phyloP scores from a whole-genome alignment of 2,888 invertebrate species.

The Apamea monoglypha region DNA sequence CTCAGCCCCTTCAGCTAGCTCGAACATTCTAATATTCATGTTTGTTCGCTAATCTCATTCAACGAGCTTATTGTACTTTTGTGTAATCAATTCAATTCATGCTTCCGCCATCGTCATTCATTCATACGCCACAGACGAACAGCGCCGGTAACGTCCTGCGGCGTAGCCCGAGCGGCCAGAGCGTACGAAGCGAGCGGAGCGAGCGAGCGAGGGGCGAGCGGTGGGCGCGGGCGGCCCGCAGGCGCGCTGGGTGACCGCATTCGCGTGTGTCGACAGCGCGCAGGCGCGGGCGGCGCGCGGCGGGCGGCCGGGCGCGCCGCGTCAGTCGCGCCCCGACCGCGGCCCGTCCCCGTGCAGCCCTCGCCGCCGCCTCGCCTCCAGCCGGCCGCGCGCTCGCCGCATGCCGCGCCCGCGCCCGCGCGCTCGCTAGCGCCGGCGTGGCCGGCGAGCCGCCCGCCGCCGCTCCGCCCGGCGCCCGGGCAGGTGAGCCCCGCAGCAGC shows the following conservation, averaged over 20 bases:
- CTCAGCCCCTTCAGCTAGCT: neutral
- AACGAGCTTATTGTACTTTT: slow-evolving; percentile 44
- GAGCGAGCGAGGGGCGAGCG: slow-evolving; percentile 19
- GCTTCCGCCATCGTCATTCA: slow-evolving; percentile 56
- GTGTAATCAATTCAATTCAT: slow-evolving; percentile 57
- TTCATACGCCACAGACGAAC: slow-evolving; percentile 46
- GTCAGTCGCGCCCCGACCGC: slow-evolving; percentile 83
- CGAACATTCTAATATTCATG: neutral
- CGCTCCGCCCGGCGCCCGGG: slow-evolving; percentile 68
- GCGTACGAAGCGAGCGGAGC: slow-evolving; percentile 6
- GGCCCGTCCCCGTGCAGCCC: slow-evolving; percentile 75
- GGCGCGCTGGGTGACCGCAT: slow-evolving; percentile 26
- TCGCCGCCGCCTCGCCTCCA: slow-evolving; percentile 76
- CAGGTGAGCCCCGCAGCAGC: slow-evolving; percentile 73
- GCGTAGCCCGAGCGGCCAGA: neutral
- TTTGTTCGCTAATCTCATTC: slow-evolving; percentile 7
- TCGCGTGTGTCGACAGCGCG: slow-evolving; percentile 29
- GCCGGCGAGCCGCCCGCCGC: slow-evolving; percentile 76
- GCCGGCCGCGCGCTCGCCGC: slow-evolving; percentile 81
- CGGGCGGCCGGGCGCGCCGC: slow-evolving; percentile 60
- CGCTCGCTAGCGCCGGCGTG: slow-evolving; percentile 82
- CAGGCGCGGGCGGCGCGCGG: slow-evolving; percentile 48
- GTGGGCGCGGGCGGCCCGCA: slow-evolving; percentile 24
- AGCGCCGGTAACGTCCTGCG: slow-evolving; percentile 26
- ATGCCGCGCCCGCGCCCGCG: slow-evolving; percentile 80